A percentile compares a stretch with the other conserved stretches of the same genome.
phyloP scores from a whole-genome alignment of 1,140 invertebrate genomes.

The Ceratina calcarata region DNA sequence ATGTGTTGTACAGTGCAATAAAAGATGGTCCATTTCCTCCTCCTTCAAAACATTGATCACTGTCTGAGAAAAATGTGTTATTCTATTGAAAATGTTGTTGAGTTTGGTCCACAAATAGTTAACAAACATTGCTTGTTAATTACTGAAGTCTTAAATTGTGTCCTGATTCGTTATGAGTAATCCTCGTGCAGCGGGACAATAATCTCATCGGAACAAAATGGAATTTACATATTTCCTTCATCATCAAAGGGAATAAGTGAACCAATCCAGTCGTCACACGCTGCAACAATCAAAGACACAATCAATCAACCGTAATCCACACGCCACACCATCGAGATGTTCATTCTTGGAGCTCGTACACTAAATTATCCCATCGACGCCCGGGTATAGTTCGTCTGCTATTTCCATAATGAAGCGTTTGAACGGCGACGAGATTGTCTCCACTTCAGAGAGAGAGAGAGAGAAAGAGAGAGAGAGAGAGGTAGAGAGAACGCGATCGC shows the following conservation, averaged over 20 bases:
- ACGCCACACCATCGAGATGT: neutral
- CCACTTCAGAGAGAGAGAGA: constrained; percentile 10
- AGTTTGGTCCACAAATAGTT: too few relatives aligned
- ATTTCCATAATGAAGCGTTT: constrained; percentile 41
- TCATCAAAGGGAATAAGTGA: neutral
- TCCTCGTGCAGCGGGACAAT: too few relatives aligned
- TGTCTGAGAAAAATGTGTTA: too few relatives aligned
- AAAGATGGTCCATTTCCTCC: too few relatives aligned
- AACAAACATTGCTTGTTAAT: too few relatives aligned
- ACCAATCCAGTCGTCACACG: neutral
- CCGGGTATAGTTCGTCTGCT: neutral
- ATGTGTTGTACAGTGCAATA: too few relatives aligned
- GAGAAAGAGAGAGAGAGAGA: constrained; percentile 27
- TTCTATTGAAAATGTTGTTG: too few relatives aligned
- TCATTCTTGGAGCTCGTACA: neutral
- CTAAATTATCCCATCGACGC: constrained; percentile 2
- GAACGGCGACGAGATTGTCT: neutral
- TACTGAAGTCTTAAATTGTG: too few relatives aligned
- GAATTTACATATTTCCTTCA: neutral
- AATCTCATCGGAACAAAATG: neutral
- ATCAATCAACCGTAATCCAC: constrained; percentile 13
- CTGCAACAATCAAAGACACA: neutral
- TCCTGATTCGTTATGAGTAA: too few relatives aligned
- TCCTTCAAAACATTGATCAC: too few relatives aligned
- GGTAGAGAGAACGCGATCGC: neutral